phyloP scores from a whole-genome alignment of 2,113 vertebrate species.

The Spheniscus mendiculus region DNA sequence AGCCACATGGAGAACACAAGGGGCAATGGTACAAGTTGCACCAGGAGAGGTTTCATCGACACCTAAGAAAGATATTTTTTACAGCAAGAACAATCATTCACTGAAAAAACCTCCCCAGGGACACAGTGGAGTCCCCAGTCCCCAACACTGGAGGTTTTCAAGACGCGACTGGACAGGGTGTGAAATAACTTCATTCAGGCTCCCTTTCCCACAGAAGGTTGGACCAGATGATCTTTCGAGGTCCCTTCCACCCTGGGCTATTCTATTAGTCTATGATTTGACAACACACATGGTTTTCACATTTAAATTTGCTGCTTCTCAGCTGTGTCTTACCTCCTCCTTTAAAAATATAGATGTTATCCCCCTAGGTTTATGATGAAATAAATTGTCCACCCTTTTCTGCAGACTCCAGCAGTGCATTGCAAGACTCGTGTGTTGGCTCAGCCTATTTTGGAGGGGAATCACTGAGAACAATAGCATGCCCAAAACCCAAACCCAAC shows the following conservation, averaged over 20 bases:
- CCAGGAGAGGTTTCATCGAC: background rate
- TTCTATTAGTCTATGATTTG: background rate
- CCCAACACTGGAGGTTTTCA: background rate
- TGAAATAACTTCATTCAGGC: background rate
- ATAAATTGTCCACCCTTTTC: background rate
- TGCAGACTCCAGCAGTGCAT: background rate
- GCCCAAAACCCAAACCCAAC: background rate
- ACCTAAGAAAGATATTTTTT: background rate
- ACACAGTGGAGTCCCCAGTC: background rate
- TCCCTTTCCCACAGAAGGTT: background rate
- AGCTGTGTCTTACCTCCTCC: background rate
- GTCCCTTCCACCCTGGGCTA: background rate
- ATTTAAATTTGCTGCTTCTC: background rate
- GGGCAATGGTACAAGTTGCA: background rate
- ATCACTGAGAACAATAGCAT: background rate
- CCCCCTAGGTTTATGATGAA: background rate
- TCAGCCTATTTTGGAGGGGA: background rate
- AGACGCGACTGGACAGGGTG: background rate
- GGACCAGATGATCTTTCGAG: background rate
- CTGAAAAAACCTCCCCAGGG: background rate
- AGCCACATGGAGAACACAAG: background rate
- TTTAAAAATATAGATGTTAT: background rate
- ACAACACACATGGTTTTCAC: background rate
- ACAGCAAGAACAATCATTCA: background rate
- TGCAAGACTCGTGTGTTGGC: fast-evolving